These are phyloP conservation scores for Theocolax elegans DNA, from an alignment of 1,140 invertebrate genomes.

Conservation along the genomic window DNA sequence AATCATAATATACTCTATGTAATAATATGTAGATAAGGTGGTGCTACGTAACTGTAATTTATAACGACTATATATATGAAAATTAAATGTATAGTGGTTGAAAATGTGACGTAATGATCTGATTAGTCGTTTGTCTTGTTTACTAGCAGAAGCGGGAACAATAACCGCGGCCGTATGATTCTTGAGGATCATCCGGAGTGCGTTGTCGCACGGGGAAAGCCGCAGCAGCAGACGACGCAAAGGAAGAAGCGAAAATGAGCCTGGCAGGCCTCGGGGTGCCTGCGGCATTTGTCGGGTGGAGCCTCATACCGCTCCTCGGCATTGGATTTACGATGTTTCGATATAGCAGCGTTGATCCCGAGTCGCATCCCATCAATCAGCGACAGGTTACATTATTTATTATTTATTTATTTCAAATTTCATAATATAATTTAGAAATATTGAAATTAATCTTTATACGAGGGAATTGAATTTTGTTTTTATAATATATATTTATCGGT, in stretches of 20 bases:
- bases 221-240: not conserved
- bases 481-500: no score
- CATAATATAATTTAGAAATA: no score
- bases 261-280: conserved; percentile 52
- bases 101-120: no score
- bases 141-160: not conserved
- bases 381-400: conserved; percentile 70
- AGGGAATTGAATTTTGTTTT: no score
- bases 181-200: not conserved
- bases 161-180: conserved; percentile 16
- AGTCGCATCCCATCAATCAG: conserved; percentile 78
- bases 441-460: conserved; percentile 1
- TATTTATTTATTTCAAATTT: conserved; percentile 5
- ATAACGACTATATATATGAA: no score
- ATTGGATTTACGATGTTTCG: conserved; percentile 83
- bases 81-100: no score
- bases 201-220: conserved; percentile 13
- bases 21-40: no score
- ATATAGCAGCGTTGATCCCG: conserved; percentile 84
- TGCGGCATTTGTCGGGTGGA: conserved; percentile 72
- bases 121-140: no score
- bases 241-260: conserved; percentile 22
- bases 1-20: no score
- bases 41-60: no score
- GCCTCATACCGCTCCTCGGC: conserved; percentile 82